Conservation (phyloP, 2,888 invertebrate species). For the Rhamphomyia laevipes region DNA sequence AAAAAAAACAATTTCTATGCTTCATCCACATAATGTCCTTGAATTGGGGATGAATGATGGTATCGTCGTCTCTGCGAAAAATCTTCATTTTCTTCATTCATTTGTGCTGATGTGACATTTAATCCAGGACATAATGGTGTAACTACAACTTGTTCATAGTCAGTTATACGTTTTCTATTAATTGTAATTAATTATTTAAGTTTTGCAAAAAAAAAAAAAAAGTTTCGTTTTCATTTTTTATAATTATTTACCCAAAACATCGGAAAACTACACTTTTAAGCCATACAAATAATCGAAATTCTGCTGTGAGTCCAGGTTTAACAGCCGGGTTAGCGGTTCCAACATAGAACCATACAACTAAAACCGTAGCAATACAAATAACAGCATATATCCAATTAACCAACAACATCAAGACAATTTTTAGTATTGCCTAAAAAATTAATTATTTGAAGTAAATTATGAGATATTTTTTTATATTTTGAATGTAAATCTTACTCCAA, state of each 20-base stretch:
- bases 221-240: slow-evolving; percentile 19
- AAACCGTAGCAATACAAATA: slow-evolving; percentile 66
- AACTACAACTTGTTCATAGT: slow-evolving; percentile 78
- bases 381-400: slow-evolving; percentile 91
- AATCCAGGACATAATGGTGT: slow-evolving; percentile 71
- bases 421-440: slow-evolving; percentile 63
- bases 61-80: slow-evolving; percentile 85
- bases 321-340: slow-evolving; percentile 92
- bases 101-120: slow-evolving; percentile 68
- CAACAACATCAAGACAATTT: slow-evolving; percentile 80
- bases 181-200: not conserved
- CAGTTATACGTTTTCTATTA: slow-evolving; percentile 58
- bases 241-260: slow-evolving; percentile 71
- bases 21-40: slow-evolving; percentile 37
- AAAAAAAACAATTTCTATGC: too few relatives aligned
- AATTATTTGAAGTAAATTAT: not conserved
- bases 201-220: slow-evolving; percentile 4
- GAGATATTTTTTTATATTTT: too few relatives aligned
- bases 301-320: slow-evolving; percentile 78
- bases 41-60: slow-evolving; percentile 79
- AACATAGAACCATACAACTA: slow-evolving; percentile 86
- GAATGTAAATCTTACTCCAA: slow-evolving; percentile 51
- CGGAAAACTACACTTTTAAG: slow-evolving; percentile 57
- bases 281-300: slow-evolving; percentile 73
- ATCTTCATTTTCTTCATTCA: slow-evolving; percentile 92